These are phyloP conservation scores for Mythimna lalbum DNA, from an alignment of 2,888 invertebrate species.

Conservation along the genomic window DNA sequence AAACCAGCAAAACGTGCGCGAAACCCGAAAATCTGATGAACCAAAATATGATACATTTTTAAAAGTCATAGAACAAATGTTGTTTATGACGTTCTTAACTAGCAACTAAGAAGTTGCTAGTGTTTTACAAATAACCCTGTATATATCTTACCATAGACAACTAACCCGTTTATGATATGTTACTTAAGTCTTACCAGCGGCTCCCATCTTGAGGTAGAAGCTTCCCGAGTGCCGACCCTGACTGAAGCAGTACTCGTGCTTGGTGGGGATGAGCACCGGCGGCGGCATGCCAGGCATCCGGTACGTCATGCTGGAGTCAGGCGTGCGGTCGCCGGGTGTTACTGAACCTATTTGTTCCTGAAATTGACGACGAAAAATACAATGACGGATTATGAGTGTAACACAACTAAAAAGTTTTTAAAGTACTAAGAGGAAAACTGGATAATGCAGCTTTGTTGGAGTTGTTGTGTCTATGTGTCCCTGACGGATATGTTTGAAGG, in stretches of 20 bases:
- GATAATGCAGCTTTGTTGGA: too few species aligned
- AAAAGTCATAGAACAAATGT: too few species aligned
- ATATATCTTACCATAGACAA: neutral
- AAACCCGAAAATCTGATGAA: too few species aligned
- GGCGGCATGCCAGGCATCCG: slow-evolving; percentile 75
- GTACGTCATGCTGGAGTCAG: slow-evolving; percentile 65
- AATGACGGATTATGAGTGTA: neutral
- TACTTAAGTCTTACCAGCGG: slow-evolving; percentile 90
- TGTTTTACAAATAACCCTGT: too few species aligned
- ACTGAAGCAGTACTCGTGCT: slow-evolving; percentile 92
- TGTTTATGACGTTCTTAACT: too few species aligned
- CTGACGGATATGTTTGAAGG: too few species aligned
- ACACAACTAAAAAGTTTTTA: too few species aligned
- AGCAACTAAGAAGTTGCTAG: too few species aligned
- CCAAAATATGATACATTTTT: too few species aligned
- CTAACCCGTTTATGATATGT: neutral
- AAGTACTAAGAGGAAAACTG: too few species aligned
- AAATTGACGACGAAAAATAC: slow-evolving; percentile 17
- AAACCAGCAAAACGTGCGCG: slow-evolving; percentile 12
- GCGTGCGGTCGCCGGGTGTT: slow-evolving; percentile 74
- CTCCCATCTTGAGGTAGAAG: slow-evolving; percentile 94
- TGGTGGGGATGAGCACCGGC: slow-evolving; percentile 83
- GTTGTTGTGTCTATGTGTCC: too few species aligned
- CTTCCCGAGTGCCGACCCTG: slow-evolving; percentile 93
- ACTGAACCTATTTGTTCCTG: slow-evolving; percentile 69